Evolutionary conservation across 2,888 invertebrate species (phyloP), one percentile per base, ranked within the genome.

Genomic region (Trimorus sp.): DNA sequence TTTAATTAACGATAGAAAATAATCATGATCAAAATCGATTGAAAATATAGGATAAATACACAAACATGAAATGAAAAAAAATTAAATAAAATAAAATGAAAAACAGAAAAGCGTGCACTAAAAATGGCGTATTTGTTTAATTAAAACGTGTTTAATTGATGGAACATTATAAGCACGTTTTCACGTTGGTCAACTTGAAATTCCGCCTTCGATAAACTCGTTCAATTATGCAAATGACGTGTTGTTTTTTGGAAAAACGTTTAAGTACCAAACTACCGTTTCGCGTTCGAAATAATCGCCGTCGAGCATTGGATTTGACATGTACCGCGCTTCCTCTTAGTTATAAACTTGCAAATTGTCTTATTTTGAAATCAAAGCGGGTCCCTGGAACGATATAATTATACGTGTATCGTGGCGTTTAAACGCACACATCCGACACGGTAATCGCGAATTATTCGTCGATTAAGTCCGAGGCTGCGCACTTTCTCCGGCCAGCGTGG

Each of bases 311-410:
- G 60, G 5, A 60, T 53, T 62, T 58, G 66, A 66, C 53, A 60
- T 68, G 38, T 53, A 51, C 9, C 38, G 42, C 54, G 54, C 26
- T 59, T 38, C 49, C 49, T 36, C 37, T 49, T 60, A 60, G 51
- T 42, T 51, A 60, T 60, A 59, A 70, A 51, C 70, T 51, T 70
- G 73, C 54, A 65, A 74, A 65, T 59, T 59, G 40, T 66, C 56
- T 45, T 38, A 56, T 54, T 48, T 56, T 56, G 63, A 58, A 73
- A 65, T 68, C 62, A 53, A 62, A 70, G 53, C 54, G n/a, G 68
- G 68, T 63, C 85, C 79, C 75, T 79, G 83, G 85, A 85, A 84
- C 85, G 86, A 87, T 85, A 86, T 88, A 88, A 89, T 87, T 87
- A 85, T 82, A 65, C 71, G 81, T 78, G 80, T 79, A 84, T 84